Evolutionary conservation across 1,140 invertebrate genomes (phyloP), one percentile per base, ranked within the genome.

Genomic region (Aphaenogaster floridana): DNA sequence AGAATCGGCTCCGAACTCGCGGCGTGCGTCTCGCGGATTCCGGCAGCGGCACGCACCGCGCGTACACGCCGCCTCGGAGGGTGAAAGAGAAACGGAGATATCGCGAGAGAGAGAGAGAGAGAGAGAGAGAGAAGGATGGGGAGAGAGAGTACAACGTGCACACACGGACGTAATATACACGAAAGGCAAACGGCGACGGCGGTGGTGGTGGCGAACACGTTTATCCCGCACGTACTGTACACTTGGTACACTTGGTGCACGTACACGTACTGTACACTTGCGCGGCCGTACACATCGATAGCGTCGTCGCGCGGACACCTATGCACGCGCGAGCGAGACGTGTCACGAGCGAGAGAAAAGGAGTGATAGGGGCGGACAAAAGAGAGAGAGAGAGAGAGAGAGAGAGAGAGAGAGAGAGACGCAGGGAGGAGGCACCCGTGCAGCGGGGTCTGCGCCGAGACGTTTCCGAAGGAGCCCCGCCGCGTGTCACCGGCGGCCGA

Each of bases 321-420:
- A 54, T 76, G 89, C 76, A 85, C 79, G 80, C 86, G 61, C 88
- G 84, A 79, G 74, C 21, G 28, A 69, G 79, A 86, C 86, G 90
- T 87, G 83, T 59, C 50, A 36, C 50, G 80, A 84, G 57, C 89
- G 76, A 69, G 57, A 66, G 28, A 48, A 8, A n/a, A 2, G 15
- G 0, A 21, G 39, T 61, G 15, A n/a, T 39, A 74, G 54, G 28
- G 36, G 13, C 8, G 50, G 34, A 28, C 9, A 36, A 66, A 39
- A 11, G 17, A 52, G 63, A 48, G 54, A 57, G 45, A 71, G 39
- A 15, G 21, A 21, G 21, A 21, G 21, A 21, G 21, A 21, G 21
- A 11, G 17, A 52, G 63, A 48, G 54, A 57, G 45, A 54, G 63
- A 76, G 15, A 83, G 15, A 61, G 21, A 86, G 52, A 48, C 48